Evolutionary conservation across 2,888 invertebrate genomes (phyloP).

Genomic region (Stictocephala bisonia): DNA sequence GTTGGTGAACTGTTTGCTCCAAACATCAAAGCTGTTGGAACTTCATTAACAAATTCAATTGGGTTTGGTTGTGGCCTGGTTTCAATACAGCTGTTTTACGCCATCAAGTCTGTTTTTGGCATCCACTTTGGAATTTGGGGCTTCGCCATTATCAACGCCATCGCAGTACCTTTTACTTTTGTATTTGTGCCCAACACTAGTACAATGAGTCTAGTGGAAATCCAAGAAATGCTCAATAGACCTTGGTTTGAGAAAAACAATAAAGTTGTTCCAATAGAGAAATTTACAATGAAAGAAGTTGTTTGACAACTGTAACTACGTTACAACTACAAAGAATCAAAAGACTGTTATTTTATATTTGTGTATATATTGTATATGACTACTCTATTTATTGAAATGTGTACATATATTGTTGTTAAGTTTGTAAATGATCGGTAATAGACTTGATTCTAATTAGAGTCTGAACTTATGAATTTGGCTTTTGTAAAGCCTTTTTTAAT

Average conservation of each 20-base stretch:
- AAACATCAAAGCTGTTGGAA: conserved; percentile 59
- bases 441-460: too few relatives aligned
- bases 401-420: too few relatives aligned
- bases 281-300: conserved; percentile 28
- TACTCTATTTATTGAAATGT: too few relatives aligned
- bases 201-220: conserved; percentile 67
- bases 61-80: conserved; percentile 62
- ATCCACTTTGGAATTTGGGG: conserved; percentile 58
- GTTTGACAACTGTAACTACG: too few relatives aligned
- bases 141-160: conserved; percentile 62
- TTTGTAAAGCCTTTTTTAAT: too few relatives aligned
- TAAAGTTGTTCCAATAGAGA: conserved; percentile 18
- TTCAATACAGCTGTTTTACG: conserved; percentile 58
- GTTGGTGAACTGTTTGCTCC: conserved; percentile 63
- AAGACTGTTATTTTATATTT: too few relatives aligned
- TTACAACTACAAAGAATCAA: too few relatives aligned
- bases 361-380: too few relatives aligned
- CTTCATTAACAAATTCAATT: conserved; percentile 62
- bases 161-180: conserved; percentile 64
- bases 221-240: conserved; percentile 57
- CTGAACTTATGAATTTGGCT: too few relatives aligned
- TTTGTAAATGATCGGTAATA: too few relatives aligned
- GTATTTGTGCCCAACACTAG: conserved; percentile 68
- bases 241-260: conserved; percentile 37
- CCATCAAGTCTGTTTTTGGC: conserved; percentile 49